These are phyloP conservation scores for Amia ocellicauda DNA, from an alignment of 2,113 vertebrate genomes.

Conservation along the genomic window DNA sequence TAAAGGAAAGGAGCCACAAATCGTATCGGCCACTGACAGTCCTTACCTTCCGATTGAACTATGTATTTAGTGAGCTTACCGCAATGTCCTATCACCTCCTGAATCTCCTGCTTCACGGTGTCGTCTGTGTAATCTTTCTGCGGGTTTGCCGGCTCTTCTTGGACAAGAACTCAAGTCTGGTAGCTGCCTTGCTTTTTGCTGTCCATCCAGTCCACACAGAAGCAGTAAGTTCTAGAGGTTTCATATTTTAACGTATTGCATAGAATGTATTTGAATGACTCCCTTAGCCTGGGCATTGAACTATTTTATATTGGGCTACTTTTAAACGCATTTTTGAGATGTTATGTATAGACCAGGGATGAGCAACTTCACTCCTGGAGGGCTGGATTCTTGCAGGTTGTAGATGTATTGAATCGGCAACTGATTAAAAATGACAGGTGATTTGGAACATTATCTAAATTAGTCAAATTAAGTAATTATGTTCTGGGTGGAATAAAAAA, in stretches of 20 bases:
- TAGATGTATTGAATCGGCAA: too few species aligned
- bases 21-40: slow-evolving; percentile 95
- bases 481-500: too few species aligned
- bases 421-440: too few species aligned
- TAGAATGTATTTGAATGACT: too few species aligned
- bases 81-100: slow-evolving; percentile 91
- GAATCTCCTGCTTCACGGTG: slow-evolving; percentile 80
- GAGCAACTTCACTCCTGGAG: too few species aligned
- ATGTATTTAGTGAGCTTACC: slow-evolving; percentile 86
- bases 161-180: slow-evolving; percentile 74
- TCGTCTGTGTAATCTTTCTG: slow-evolving; percentile 87
- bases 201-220: slow-evolving; percentile 96
- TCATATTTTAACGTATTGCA: too few species aligned
- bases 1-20: slow-evolving; percentile 94
- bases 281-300: too few species aligned
- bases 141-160: slow-evolving; percentile 87
- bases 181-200: slow-evolving; percentile 88
- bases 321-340: too few species aligned
- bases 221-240: slow-evolving; percentile 88
- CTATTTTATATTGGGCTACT: not conserved
- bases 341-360: too few species aligned
- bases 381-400: too few species aligned
- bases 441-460: too few species aligned
- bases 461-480: too few species aligned
- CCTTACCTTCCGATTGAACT: slow-evolving; percentile 93